These are phyloP conservation scores for Eilema caniola DNA, from an alignment of 2,888 invertebrate genomes.

Conservation along the genomic window DNA sequence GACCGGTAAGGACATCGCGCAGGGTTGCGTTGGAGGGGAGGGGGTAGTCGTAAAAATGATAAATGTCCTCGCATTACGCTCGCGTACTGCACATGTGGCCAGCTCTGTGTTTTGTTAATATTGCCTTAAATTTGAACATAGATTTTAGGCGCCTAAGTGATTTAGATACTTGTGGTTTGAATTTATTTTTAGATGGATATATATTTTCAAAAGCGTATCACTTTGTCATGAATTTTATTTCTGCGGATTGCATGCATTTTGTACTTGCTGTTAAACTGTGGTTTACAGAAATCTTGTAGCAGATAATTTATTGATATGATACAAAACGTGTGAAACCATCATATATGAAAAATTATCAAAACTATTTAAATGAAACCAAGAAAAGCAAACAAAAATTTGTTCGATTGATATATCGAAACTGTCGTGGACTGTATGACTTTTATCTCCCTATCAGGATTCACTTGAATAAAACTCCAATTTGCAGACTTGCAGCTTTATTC, in stretches of 20 bases:
- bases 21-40: conserved; percentile 20
- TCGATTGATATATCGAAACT: no score
- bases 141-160: conserved; percentile 39
- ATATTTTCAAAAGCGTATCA: conserved; percentile 6
- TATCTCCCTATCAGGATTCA: no score
- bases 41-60: conserved; percentile 56
- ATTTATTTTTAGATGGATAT: conserved; percentile 22
- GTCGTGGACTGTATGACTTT: no score
- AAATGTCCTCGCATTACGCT: conserved; percentile 55
- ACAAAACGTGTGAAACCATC: no score
- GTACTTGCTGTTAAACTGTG: neutral
- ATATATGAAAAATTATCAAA: no score
- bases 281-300: neutral
- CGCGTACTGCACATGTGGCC: conserved; percentile 51
- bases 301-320: neutral
- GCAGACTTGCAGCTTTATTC: no score
- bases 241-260: neutral
- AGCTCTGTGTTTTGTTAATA: conserved; percentile 52
- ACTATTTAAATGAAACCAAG: no score
- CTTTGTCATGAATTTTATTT: conserved; percentile 1
- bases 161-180: conserved; percentile 25
- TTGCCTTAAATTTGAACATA: conserved; percentile 49
- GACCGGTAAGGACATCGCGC: conserved; percentile 38
- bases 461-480: no score
- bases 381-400: no score